phyloP scores from a whole-genome alignment of 1,140 invertebrate genomes.

The Venustaconcha ellipsiformis region DNA sequence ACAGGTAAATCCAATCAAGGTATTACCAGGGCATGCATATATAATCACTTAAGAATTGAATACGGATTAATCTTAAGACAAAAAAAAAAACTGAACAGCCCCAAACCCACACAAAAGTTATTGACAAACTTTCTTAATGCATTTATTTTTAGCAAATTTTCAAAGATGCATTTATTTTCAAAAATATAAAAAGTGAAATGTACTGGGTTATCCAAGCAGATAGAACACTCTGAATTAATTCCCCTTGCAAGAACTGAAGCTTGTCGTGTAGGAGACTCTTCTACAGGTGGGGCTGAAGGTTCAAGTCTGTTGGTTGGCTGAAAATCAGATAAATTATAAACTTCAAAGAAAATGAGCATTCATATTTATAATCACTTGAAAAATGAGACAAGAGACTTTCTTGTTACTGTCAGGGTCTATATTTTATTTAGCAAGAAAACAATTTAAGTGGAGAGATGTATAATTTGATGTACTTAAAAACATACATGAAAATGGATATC shows the following conservation, averaged over 20 bases:
- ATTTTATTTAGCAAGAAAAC: background rate
- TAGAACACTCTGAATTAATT: constrained; percentile 78
- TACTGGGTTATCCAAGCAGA: constrained; percentile 80
- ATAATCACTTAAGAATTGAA: background rate
- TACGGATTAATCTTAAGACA: background rate
- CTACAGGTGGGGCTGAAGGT: constrained; percentile 65
- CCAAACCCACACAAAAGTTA: background rate
- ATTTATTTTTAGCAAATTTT: background rate
- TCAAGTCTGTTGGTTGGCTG: constrained; percentile 67
- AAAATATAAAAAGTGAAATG: constrained; percentile 19
- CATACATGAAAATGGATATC: too few species aligned
- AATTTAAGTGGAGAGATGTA: background rate
- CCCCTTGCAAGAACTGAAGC: constrained; percentile 52
- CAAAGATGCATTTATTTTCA: background rate
- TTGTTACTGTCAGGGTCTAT: background rate
- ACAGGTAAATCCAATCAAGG: too few species aligned
- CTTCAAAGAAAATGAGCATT: constrained; percentile 41
- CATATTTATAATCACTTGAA: constrained; percentile 11
- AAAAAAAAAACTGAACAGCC: background rate
- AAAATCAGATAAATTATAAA: too few species aligned
- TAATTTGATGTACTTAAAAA: too few species aligned
- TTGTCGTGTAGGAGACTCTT: constrained; percentile 17
- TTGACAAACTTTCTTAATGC: background rate
- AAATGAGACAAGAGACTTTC: background rate
- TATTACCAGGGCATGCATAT: too few species aligned